Conservation (phyloP, 1,140 invertebrate species). For the Leguminivora glycinivorella region DNA sequence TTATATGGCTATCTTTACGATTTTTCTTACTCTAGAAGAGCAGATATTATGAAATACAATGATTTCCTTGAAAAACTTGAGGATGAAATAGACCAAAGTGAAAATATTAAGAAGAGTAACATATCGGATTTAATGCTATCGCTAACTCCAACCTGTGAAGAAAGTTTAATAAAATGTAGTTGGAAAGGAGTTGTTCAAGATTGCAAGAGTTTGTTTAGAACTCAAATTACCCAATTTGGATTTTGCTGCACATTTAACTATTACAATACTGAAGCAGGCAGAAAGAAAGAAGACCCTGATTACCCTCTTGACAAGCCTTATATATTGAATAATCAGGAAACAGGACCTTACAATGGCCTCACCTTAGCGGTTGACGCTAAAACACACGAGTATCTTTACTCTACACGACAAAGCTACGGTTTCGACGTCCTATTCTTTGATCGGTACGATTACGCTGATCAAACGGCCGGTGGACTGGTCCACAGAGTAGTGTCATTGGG, state of each 20-base stretch:
- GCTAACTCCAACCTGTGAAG: background rate
- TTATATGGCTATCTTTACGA: constrained; percentile 14
- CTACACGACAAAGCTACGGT: constrained; percentile 17
- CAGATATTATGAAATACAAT: background rate
- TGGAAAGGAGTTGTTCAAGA: background rate
- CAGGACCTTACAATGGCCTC: background rate
- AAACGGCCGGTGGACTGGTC: background rate
- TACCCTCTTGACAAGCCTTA: background rate
- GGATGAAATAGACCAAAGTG: background rate
- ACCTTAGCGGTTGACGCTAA: background rate
- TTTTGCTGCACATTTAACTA: constrained; percentile 15
- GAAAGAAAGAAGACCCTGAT: background rate
- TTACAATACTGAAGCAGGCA: constrained; percentile 16
- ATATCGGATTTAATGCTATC: background rate
- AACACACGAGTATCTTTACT: constrained; percentile 2
- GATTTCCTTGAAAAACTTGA: constrained; percentile 2
- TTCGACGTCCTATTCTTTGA: constrained; percentile 11
- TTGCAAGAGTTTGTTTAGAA: constrained; percentile 12
- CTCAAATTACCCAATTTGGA: background rate
- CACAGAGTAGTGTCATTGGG: constrained; percentile 4
- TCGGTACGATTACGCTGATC: constrained; percentile 19
- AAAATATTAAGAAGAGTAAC: constrained; percentile 3
- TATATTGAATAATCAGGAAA: background rate
- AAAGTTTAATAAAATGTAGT: constrained; percentile 7
- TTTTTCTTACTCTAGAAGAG: constrained; percentile 4